A percentile compares a stretch with the other conserved stretches of the same genome.
Evolutionary conservation across 23 tunicate species (phyloP).

Genomic region (Clavelina lepadiformis): DNA sequence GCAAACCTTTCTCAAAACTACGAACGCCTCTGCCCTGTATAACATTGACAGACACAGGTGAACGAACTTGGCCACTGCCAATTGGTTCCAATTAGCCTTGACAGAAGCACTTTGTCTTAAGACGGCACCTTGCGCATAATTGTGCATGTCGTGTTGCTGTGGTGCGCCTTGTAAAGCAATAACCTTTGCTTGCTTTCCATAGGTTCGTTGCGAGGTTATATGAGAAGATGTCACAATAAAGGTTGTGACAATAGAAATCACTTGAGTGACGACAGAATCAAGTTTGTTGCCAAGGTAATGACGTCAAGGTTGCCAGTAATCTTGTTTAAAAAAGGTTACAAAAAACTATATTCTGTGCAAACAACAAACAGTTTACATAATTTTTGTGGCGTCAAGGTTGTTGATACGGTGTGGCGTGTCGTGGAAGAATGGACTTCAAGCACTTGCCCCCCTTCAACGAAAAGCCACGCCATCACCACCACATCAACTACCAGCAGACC

Average conservation of each 20-base stretch:
- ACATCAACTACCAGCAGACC: no score
- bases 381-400: conserved; percentile 12
- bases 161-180: not conserved
- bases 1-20: conserved; percentile 24
- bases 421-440: conserved; percentile 28
- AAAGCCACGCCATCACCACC: not conserved
- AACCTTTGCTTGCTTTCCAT: not conserved
- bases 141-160: no score
- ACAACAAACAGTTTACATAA: not conserved
- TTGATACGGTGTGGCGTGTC: conserved; percentile 38
- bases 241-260: conserved; percentile 49
- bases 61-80: no score
- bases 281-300: conserved; percentile 45
- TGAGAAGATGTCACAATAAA: conserved; percentile 56
- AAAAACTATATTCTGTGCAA: not conserved
- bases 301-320: not conserved
- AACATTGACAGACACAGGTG: conserved; percentile 68
- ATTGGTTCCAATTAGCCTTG: not conserved
- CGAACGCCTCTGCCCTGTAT: conserved; percentile 57
- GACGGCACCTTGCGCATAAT: not conserved
- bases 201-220: conserved; percentile 75
- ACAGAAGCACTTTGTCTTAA: not conserved
- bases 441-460: conserved; percentile 1
- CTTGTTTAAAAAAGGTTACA: not conserved
- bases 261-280: conserved; percentile 28